A percentile compares a stretch with the other conserved stretches of the same genome.
phyloP scores from a whole-genome alignment of 2,888 invertebrate species.

The Clitarchus hookeri region DNA sequence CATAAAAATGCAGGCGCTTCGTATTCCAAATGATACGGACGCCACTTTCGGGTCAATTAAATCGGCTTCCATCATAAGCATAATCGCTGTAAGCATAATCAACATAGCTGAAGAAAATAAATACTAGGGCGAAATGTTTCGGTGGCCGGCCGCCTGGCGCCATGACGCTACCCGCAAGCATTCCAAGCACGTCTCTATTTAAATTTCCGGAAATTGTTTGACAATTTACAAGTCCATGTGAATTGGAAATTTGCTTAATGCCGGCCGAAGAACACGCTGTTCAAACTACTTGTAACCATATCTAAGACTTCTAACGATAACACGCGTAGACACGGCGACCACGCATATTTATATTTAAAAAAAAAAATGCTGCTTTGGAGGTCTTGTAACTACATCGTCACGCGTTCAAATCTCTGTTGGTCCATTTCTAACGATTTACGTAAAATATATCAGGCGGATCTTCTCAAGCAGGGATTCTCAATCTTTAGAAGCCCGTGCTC shows the following conservation, averaged over 20 bases:
- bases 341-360: no score
- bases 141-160: neutral
- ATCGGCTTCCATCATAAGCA: conserved; percentile 16
- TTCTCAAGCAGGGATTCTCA: no score
- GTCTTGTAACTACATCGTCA: no score
- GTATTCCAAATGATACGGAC: conserved; percentile 21
- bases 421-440: no score
- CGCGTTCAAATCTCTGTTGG: no score
- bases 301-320: no score
- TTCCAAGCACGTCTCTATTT: neutral
- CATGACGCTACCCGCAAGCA: neutral
- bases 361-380: no score
- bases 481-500: no score
- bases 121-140: conserved; percentile 18
- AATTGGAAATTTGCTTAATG: neutral
- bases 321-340: no score
- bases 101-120: conserved; percentile 3
- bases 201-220: neutral
- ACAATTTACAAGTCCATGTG: neutral
- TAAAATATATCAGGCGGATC: no score
- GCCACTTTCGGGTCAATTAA: conserved; percentile 23
- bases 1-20: conserved; percentile 20
- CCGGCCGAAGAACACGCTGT: neutral
- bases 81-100: conserved; percentile 17
- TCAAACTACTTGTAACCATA: no score